These are phyloP conservation scores for Acropternis orthonyx DNA, from an alignment of 2,797 vertebrate genomes.

Conservation along the genomic window DNA sequence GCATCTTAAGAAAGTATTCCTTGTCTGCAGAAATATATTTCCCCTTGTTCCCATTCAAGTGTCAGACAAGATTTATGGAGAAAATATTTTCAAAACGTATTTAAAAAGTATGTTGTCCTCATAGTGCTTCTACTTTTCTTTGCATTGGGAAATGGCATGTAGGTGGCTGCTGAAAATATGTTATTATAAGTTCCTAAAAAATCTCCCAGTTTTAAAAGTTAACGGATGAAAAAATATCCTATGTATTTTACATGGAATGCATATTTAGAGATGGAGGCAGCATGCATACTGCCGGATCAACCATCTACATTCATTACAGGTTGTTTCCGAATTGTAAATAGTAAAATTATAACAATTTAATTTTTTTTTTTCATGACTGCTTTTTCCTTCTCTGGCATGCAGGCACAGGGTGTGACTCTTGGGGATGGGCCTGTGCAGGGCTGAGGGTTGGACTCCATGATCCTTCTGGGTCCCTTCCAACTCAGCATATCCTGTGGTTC, in stretches of 20 bases:
- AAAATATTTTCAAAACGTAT: not conserved
- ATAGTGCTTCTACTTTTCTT: not conserved
- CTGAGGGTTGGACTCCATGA: not conserved
- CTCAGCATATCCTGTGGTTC: not conserved
- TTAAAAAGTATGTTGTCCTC: not conserved
- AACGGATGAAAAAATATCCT: not conserved
- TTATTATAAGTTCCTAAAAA: not conserved
- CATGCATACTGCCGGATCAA: not conserved
- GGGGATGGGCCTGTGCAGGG: not conserved
- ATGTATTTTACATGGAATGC: not conserved
- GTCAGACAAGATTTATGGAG: not conserved
- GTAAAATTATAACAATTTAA: not conserved
- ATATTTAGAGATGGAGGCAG: not conserved
- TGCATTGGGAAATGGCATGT: not conserved
- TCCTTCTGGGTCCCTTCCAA: not conserved
- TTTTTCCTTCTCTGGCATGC: not conserved
- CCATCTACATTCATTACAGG: not conserved
- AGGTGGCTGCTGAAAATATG: not conserved
- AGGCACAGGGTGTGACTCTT: not conserved
- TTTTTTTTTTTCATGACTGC: not conserved
- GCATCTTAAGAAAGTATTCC: not conserved
- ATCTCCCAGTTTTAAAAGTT: not conserved
- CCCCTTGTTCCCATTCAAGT: not conserved
- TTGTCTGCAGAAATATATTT: not conserved
- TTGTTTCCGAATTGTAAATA: not conserved